Base-by-base conservation (phyloP, 2,113 vertebrate species). In the Pseudonaja textilis region DNA sequence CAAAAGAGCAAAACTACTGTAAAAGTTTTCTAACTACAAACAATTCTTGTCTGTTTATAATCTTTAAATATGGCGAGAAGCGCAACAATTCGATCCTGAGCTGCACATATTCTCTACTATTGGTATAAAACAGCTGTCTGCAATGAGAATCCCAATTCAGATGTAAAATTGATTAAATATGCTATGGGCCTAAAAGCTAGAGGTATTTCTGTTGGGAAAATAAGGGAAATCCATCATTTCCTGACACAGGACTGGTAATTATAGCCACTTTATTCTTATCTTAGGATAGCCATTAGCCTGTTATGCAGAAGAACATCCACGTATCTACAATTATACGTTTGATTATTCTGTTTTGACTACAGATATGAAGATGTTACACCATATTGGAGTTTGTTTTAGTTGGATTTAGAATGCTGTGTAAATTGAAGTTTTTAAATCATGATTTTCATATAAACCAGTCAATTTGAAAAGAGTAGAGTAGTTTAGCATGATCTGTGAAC, bases 81-180 rank as follows among this genome's bases (percentile, higher is more conserved):
- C 34, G 22, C 2, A 81, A 39, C 69, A 20, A 22, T 81, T 39
- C 2, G 0, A 39, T 81, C 1, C 74, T 42, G 7, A 81, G 34
- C 16, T 81, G 18, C n/a, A 81, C 6, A 81, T 39, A 39, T 81
- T 81, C 16, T 81, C 74, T 22, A 22, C 18, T 42, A 42, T 81
- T 81, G 74, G 18, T 22, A 42, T 81, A 81, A 81, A 81, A 81
- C 69, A 91, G 1, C 47, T 69, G 22, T 87, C 64, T 95, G 90
- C 91, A 47, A 9, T 88, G 47, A 45, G 16, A 87, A n/a, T 74
- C 23, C 5, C 22, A 52, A 22, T 42, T 55, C 26, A 88, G 59
- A 88, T 18, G 52, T 34, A 23, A 61, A 45, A 87, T 10, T 52
- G 2, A 50, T 85, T 34, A 2, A 5, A 18, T 47, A 89, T 90